A percentile compares a stretch with the other conserved stretches of the same genome.
Evolutionary conservation across 2,888 invertebrate genomes (phyloP).

Genomic region (Exocentrus adspersus): DNA sequence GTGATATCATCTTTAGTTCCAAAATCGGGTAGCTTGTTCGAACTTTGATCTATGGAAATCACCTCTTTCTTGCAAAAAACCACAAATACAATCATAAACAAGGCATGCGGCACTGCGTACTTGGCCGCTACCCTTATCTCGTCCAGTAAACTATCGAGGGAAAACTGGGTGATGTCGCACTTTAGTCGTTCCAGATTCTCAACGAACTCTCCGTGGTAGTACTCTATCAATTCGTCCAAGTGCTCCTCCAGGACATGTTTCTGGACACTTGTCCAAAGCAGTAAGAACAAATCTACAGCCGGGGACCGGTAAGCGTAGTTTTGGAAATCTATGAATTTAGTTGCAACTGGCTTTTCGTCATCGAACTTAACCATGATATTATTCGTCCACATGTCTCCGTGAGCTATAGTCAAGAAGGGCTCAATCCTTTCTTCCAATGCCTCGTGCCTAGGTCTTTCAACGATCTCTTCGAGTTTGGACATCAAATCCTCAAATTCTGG

Average conservation of each 20-base stretch:
- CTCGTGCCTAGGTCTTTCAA: neutral
- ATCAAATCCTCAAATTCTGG: neutral
- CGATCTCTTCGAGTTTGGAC: neutral
- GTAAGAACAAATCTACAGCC: conserved; percentile 46
- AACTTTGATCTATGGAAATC: neutral
- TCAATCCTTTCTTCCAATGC: neutral
- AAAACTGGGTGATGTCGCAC: conserved; percentile 2
- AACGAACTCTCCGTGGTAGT: neutral
- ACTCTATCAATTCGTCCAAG: conserved; percentile 2
- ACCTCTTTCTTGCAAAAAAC: neutral
- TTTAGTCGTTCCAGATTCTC: neutral
- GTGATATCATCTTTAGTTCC: conserved; percentile 9
- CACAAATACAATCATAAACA: conserved; percentile 16
- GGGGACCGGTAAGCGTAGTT: conserved; percentile 65
- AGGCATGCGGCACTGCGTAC: neutral
- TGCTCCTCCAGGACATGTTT: neutral
- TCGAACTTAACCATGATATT: conserved; percentile 66
- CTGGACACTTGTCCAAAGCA: conserved; percentile 9
- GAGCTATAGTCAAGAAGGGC: conserved; percentile 64
- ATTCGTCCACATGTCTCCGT: conserved; percentile 70
- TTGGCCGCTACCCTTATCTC: neutral
- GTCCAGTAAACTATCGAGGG: neutral
- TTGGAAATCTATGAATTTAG: conserved; percentile 69
- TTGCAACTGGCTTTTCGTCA: conserved; percentile 51
- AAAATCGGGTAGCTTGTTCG: conserved; percentile 6